Conservation (phyloP, 2,888 invertebrate species). For the Acleris laterana region DNA sequence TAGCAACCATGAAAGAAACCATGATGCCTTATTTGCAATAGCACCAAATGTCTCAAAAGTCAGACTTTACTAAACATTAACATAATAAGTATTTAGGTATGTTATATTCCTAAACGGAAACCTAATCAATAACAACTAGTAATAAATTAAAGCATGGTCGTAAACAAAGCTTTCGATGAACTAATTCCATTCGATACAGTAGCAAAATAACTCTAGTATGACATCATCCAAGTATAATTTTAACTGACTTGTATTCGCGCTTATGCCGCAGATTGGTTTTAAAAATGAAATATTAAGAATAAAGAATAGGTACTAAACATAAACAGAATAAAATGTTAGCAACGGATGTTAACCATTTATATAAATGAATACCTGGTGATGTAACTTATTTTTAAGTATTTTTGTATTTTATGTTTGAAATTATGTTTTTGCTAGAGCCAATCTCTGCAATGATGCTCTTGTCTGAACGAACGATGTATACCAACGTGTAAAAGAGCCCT, state of each 20-base stretch:
- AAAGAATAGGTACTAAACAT: neutral
- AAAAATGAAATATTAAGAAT: neutral
- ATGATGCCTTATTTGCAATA: neutral
- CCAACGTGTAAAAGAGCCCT: no score
- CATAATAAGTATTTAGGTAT: neutral
- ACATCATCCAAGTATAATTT: conserved; percentile 18
- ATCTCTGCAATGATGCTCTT: no score
- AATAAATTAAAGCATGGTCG: conserved; percentile 16
- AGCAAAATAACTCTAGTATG: conserved; percentile 14
- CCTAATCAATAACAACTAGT: conserved; percentile 21
- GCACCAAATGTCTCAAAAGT: neutral
- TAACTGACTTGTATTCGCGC: neutral
- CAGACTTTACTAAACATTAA: neutral
- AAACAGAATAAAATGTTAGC: no score
- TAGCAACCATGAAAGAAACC: no score
- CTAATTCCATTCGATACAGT: conserved; percentile 18
- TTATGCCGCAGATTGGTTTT: neutral
- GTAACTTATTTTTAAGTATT: no score
- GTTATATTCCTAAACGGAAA: conserved; percentile 6
- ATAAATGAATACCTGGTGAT: no score
- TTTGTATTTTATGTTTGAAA: no score
- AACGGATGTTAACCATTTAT: no score
- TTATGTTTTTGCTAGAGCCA: no score
- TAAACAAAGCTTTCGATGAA: conserved; percentile 26
- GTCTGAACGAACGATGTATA: no score